These are phyloP conservation scores for Drusus annulatus DNA, from an alignment of 1,140 invertebrate genomes.

Conservation along the genomic window DNA sequence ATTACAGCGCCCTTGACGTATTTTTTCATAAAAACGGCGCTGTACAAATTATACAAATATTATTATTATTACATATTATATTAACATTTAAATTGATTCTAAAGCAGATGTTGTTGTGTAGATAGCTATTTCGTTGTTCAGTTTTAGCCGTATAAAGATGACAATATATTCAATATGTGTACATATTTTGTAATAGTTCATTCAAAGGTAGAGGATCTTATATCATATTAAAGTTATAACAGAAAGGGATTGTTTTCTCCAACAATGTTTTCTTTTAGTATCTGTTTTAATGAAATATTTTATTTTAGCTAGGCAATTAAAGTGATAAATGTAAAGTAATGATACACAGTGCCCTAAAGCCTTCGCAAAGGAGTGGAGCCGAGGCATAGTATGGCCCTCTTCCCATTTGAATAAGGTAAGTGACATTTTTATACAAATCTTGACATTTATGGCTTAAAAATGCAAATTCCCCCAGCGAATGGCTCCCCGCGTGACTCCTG, in stretches of 20 bases:
- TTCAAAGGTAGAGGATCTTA: background rate
- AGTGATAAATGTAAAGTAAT: conserved; percentile 15
- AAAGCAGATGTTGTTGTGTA: too few species aligned
- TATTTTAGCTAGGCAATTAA: background rate
- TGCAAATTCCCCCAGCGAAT: conserved; percentile 8
- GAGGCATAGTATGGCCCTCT: conserved; percentile 10
- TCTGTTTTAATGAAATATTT: background rate
- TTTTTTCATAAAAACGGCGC: too few species aligned
- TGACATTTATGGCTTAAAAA: conserved; percentile 40
- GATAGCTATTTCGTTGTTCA: background rate
- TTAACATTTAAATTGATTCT: too few species aligned
- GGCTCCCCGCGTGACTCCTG: conserved; percentile 16
- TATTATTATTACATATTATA: too few species aligned
- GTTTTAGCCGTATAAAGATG: background rate
- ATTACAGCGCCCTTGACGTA: too few species aligned
- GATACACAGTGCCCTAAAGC: conserved; percentile 20
- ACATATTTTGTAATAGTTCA: background rate
- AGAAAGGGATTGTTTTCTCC: background rate
- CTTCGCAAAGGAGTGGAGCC: conserved; percentile 6
- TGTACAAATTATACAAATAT: too few species aligned
- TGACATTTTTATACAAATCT: conserved; percentile 41
- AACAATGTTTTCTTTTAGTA: background rate
- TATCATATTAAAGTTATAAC: too few species aligned
- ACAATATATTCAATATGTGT: too few species aligned
- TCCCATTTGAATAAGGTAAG: conserved; percentile 36